Percentiles rank a stretch among this genome's conserved stretches.
phyloP scores from a whole-genome alignment of 2,888 invertebrate genomes.

The Ennomos erosarius region DNA sequence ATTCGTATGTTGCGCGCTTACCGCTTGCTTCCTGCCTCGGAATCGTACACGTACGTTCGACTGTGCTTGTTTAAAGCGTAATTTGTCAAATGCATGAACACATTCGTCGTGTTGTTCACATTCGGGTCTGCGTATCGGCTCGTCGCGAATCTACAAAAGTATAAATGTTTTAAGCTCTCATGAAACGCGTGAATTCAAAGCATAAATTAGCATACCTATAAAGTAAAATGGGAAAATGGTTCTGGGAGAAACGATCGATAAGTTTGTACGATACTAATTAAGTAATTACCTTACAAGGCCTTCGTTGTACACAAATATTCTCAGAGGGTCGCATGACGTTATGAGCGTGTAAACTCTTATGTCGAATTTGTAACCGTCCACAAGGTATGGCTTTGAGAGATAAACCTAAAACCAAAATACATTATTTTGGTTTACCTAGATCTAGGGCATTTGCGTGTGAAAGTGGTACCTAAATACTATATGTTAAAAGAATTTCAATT shows the following conservation, averaged over 20 bases:
- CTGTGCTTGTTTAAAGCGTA: constrained; percentile 97
- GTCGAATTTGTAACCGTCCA: constrained; percentile 97
- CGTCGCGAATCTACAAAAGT: constrained; percentile 90
- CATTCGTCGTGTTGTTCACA: constrained; percentile 92
- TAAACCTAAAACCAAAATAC: constrained; percentile 66
- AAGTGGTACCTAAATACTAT: too few relatives aligned
- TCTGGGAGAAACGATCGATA: too few relatives aligned
- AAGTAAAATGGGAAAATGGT: too few relatives aligned
- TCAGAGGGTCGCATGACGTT: constrained; percentile 95
- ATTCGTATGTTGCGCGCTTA: constrained; percentile 51
- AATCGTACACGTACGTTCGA: constrained; percentile 92
- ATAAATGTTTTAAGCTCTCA: not conserved
- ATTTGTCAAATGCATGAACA: constrained; percentile 97
- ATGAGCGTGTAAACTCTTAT: constrained; percentile 94
- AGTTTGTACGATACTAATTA: not conserved
- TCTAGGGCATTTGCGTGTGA: not conserved
- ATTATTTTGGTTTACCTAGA: not conserved
- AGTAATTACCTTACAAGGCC: constrained; percentile 89
- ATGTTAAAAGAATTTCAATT: too few relatives aligned
- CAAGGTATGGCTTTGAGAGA: constrained; percentile 90
- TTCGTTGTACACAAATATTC: constrained; percentile 96
- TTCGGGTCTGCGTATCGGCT: constrained; percentile 94
- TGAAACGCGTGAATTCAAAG: too few relatives aligned
- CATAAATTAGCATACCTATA: too few relatives aligned
- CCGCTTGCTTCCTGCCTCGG: constrained; percentile 95